Conservation (phyloP, 2,888 invertebrate genomes). For the Cheilosia pagana region DNA sequence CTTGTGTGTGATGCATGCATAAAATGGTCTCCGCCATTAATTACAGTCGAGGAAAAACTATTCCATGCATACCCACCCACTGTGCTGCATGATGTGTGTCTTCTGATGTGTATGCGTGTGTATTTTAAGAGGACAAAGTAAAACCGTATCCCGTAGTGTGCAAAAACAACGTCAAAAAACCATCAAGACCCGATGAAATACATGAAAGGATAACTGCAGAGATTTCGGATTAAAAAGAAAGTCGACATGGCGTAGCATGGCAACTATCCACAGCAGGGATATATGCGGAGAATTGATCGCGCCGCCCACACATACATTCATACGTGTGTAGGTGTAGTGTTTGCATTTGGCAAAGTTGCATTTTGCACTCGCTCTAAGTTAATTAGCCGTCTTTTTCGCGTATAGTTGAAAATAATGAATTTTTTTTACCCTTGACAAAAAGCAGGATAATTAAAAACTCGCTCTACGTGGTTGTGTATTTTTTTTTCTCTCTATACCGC, state of each 20-base stretch:
- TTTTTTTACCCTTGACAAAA: conserved; percentile 70
- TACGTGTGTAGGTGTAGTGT: conserved; percentile 6
- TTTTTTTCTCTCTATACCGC: conserved; percentile 3
- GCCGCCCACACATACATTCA: conserved; percentile 23
- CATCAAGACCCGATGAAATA: conserved; percentile 73
- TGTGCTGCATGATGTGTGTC: neutral
- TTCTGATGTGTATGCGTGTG: conserved; percentile 24
- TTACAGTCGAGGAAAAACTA: conserved; percentile 71
- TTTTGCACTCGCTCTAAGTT: conserved; percentile 72
- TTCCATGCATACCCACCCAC: neutral
- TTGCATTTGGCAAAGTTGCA: conserved; percentile 58
- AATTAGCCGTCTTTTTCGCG: conserved; percentile 71
- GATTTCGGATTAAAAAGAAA: conserved; percentile 74
- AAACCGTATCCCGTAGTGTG: conserved; percentile 38
- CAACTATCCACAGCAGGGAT: conserved; percentile 7
- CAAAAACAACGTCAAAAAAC: conserved; percentile 65
- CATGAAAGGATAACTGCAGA: conserved; percentile 73
- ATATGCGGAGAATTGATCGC: conserved; percentile 26
- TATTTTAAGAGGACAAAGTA: conserved; percentile 66
- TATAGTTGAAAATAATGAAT: conserved; percentile 68
- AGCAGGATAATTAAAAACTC: conserved; percentile 70
- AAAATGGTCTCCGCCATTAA: conserved; percentile 73
- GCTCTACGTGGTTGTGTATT: conserved; percentile 45
- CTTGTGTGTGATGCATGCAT: conserved; percentile 72
- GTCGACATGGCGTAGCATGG: conserved; percentile 55